Base-by-base conservation (phyloP, 2,888 invertebrate genomes). In the Nymphalis c-album region DNA sequence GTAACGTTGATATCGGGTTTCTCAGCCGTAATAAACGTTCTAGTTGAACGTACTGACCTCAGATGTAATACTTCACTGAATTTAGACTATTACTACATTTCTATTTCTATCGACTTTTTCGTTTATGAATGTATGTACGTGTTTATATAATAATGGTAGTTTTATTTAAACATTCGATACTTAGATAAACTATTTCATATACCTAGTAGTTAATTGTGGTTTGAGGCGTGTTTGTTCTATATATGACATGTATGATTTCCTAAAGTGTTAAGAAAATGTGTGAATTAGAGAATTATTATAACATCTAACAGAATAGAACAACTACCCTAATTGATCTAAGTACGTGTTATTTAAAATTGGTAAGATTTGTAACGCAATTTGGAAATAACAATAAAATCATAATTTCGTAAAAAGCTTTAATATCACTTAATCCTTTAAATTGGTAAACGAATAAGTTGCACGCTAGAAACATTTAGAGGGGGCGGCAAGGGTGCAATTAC, bases 401-500 rank as follows among this genome's bases (percentile, higher is more conserved):
- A 31, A 46, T 64, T 64, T 60, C 64, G 55, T 60, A 35, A 60
- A 60, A 65, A 65, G 31, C 60, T 31, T 48, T 61, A 61, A 66
- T 66, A 68, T 61, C 45, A 61, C 31, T 22, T 57, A 55, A 40
- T 50, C 50, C 53, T 16, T 58, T 69, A 59, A 62, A 57, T 58
- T 50, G 64, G 57, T 51, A 59, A 62, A 62, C 65, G 64, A 65
- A 68, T 68, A 62, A 55, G 55, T 70, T 74, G 78, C 80, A 82
- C 80, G 80, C 73, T 78, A 78, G 31, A 80, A 84, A 80, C 82
- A 84, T 86, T 86, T 83, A 85, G 78, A 73, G 66, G 80, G 82
- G 84, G 85, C 84, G 82, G 84, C 75, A 79, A 85, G 81, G 83
- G 84, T 88, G 80, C 87, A 88, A 90, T 90, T 88, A 88, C 88